Evolutionary conservation across 2,888 invertebrate genomes (phyloP), one percentile per base, ranked within the genome.

Genomic region (Lycocerus yunnanus): DNA sequence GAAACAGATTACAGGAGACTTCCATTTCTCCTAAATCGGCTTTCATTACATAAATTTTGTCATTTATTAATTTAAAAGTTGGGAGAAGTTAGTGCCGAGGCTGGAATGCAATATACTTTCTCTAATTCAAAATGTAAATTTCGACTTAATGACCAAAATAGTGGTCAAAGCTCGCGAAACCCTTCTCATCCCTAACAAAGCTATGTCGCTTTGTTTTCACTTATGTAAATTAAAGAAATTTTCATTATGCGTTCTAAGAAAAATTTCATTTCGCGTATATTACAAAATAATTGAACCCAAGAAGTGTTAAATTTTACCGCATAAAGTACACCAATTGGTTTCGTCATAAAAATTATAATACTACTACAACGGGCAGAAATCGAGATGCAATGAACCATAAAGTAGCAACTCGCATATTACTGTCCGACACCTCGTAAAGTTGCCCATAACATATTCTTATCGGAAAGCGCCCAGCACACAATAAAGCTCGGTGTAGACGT

Each of bases 381-480:
- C 72, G 75, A 75, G 75, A 69, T 72, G 69, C 75, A 69, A 72
- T 75, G 75, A 75, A 75, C 69, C 72, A 75, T 75, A 75, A 75
- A 75, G 72, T 72, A 73, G 72, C 74, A 74, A 76, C 72, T 76
- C 73, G 74, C 78, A 77, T 78, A 77, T 78, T 77, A 77, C 74
- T 74, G 73, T 74, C 74, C 75, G 69, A 77, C 77, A 77, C 77
- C 77, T 74, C 77, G 74, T 78, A 78, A 78, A 78, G 75, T 76
- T 74, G 74, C 75, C 77, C 78, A 74, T 78, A 78, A 78, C 77
- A 77, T 73, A 77, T 75, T 77, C 75, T 78, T 78, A 78, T 77
- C 77, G 77, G 78, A 73, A 72, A 72, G 74, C 72, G 63, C 70
- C 72, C 77, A 75, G 75, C 75, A 75, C 75, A 75, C 75, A 75